Evolutionary conservation across 2,113 vertebrate genomes (phyloP).

Genomic region (Cichladusa arquata): DNA sequence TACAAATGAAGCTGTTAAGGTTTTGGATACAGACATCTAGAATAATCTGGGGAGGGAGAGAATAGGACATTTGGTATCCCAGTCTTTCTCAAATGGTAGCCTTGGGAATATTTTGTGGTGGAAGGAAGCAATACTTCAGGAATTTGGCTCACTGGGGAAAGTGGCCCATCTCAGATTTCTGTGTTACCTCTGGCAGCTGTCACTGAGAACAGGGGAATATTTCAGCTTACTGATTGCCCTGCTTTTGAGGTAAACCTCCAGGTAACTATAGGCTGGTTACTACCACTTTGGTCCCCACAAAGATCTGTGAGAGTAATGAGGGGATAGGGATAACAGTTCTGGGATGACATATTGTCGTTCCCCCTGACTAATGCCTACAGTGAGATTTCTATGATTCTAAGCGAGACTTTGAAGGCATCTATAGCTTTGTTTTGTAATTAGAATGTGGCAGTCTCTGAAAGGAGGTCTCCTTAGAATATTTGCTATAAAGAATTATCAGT

Average conservation of each 20-base stretch:
- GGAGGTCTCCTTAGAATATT: neutral
- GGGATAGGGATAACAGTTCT: neutral
- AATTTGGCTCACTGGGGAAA: neutral
- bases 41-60: neutral
- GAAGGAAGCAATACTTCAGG: neutral
- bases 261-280: neutral
- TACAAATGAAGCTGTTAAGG: neutral
- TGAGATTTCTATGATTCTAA: neutral
- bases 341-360: neutral
- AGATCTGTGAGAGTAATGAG: neutral
- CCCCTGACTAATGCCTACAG: neutral
- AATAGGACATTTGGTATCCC: neutral
- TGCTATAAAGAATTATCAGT: neutral
- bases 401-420: neutral
- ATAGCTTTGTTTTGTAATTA: neutral
- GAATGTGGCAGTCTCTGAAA: neutral
- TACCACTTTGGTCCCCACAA: neutral
- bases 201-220: neutral
- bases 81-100: rapidly evolving
- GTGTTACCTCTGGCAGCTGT: neutral
- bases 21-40: neutral
- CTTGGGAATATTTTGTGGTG: neutral
- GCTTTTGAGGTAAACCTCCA: neutral
- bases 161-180: neutral
- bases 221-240: neutral